phyloP scores from a whole-genome alignment of 2,888 invertebrate genomes.

The Dyspetes luteomarginatus region DNA sequence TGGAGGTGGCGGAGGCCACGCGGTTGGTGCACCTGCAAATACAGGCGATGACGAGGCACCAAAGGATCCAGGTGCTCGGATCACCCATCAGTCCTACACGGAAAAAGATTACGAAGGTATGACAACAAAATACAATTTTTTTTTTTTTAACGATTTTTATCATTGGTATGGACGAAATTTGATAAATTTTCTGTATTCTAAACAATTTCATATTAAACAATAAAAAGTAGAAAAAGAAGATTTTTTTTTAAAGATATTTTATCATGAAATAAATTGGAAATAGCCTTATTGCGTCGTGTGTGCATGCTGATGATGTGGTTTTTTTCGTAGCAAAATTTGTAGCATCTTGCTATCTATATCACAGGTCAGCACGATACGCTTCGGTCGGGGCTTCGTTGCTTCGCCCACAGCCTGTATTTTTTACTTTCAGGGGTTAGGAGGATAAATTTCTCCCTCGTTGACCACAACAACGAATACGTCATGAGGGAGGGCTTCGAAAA shows the following conservation, averaged over 20 bases:
- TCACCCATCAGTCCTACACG: slow-evolving; percentile 91
- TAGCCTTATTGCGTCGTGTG: not conserved
- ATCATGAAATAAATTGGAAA: too few species aligned
- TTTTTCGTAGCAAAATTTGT: too few species aligned
- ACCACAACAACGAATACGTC: slow-evolving; percentile 64
- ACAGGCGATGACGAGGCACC: slow-evolving; percentile 91
- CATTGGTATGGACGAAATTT: too few species aligned
- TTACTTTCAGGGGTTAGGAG: slow-evolving; percentile 19
- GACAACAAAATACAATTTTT: not conserved
- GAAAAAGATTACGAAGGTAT: slow-evolving; percentile 96
- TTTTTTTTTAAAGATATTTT: too few species aligned
- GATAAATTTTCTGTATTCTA: too few species aligned
- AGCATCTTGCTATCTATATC: not conserved
- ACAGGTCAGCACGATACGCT: slow-evolving; percentile 33
- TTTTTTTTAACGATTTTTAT: not conserved
- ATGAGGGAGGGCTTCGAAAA: slow-evolving; percentile 80
- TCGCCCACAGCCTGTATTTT: slow-evolving; percentile 20
- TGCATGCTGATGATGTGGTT: too few species aligned
- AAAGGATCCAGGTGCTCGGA: slow-evolving; percentile 93
- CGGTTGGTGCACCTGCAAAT: slow-evolving; percentile 81
- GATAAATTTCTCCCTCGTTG: slow-evolving; percentile 76
- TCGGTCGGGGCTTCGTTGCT: slow-evolving; percentile 44
- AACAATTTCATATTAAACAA: too few species aligned
- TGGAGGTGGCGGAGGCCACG: slow-evolving; percentile 74
- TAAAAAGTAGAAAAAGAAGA: too few species aligned